These are phyloP conservation scores for Valencia hispanica DNA, from an alignment of 2,797 vertebrate genomes.

Conservation along the genomic window DNA sequence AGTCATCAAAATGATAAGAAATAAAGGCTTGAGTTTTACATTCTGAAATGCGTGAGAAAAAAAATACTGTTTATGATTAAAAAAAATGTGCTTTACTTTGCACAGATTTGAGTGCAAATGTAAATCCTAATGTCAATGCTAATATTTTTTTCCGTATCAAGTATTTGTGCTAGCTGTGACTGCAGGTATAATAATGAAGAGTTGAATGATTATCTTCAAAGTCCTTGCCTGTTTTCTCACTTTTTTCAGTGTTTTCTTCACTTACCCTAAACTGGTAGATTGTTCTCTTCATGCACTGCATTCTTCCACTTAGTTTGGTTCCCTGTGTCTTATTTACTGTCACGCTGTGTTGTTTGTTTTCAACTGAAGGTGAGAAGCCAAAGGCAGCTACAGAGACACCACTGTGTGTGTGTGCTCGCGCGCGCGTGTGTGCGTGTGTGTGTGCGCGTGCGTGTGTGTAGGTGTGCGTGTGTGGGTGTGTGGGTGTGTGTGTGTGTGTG, in stretches of 20 bases:
- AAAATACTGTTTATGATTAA: too few species aligned
- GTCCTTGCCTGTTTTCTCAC: background rate
- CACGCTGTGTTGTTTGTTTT: conserved; percentile 71
- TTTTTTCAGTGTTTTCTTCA: background rate
- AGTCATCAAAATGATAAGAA: too few species aligned
- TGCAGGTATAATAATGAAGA: background rate
- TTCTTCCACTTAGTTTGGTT: conserved; percentile 20
- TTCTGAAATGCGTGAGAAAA: too few species aligned
- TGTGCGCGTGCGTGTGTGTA: conserved; percentile 43
- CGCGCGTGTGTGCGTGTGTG: conserved; percentile 21
- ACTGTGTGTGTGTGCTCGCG: conserved; percentile 48
- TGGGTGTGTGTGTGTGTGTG: conserved; percentile 45
- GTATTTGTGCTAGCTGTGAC: conserved; percentile 9
- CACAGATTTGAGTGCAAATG: background rate
- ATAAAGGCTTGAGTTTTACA: too few species aligned
- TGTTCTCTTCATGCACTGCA: conserved; percentile 13
- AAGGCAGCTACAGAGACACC: conserved; percentile 52
- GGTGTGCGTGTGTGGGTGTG: conserved; percentile 23
- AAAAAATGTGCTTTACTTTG: background rate
- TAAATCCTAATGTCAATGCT: too few species aligned
- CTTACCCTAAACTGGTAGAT: conserved; percentile 23
- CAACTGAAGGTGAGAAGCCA: conserved; percentile 61
- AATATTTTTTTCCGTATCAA: background rate
- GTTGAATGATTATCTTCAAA: background rate
- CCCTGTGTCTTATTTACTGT: conserved; percentile 37